phyloP scores from a whole-genome alignment of 2,797 vertebrate genomes.

The Leptodactylus fallax region DNA sequence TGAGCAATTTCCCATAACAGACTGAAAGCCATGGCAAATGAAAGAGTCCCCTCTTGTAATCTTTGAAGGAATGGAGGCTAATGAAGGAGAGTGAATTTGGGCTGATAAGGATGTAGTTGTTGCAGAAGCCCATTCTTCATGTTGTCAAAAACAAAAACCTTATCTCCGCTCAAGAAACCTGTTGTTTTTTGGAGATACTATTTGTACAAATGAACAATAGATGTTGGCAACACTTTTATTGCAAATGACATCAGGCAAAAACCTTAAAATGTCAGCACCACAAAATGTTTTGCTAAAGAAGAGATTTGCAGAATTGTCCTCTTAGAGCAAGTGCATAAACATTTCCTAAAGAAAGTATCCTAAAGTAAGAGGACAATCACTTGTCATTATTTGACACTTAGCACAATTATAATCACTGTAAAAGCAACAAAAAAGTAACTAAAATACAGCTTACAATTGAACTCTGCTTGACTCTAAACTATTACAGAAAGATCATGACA shows the following conservation, averaged over 20 bases:
- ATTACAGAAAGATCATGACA: too few relatives aligned
- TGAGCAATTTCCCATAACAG: conserved; percentile 57
- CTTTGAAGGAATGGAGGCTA: conserved; percentile 72
- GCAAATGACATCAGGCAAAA: too few relatives aligned
- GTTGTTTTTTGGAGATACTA: conserved; percentile 64
- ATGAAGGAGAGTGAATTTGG: conserved; percentile 69
- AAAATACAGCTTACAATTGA: too few relatives aligned
- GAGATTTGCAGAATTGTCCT: too few relatives aligned
- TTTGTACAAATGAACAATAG: conserved; percentile 47
- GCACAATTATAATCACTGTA: too few relatives aligned
- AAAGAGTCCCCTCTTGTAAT: conserved; percentile 66
- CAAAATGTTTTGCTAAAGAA: background rate
- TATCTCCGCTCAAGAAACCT: conserved; percentile 67
- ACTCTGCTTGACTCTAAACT: too few relatives aligned
- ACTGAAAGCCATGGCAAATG: conserved; percentile 68
- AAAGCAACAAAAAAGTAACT: too few relatives aligned
- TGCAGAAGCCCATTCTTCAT: conserved; percentile 47
- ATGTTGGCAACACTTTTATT: conserved; percentile 21
- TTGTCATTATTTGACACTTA: background rate
- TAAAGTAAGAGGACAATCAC: too few relatives aligned
- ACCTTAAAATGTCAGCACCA: background rate
- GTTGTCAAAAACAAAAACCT: conserved; percentile 61
- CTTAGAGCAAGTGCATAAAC: background rate
- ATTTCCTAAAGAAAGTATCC: too few relatives aligned
- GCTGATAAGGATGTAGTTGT: conserved; percentile 65